A percentile compares a stretch with the other conserved stretches of the same genome.
These are phyloP conservation scores for Apostichopus japonicus DNA, from an alignment of 35 echinoderm and acorn worm species.

Conservation along the genomic window DNA sequence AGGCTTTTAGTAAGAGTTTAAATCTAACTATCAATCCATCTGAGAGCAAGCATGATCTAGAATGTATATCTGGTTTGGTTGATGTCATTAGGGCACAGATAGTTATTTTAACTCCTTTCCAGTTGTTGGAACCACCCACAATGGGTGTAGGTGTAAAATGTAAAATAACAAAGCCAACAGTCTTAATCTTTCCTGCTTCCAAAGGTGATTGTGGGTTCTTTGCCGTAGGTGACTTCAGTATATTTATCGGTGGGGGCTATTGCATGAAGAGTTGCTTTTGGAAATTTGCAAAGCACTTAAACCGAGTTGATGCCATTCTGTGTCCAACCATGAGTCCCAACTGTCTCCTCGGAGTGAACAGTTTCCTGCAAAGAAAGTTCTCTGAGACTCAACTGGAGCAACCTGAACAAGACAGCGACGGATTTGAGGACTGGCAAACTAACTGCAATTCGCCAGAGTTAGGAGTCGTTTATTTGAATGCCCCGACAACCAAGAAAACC, in stretches of 20 bases:
- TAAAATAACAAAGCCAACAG: constrained; percentile 98
- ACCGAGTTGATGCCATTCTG: constrained; percentile 92
- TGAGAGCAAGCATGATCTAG: constrained; percentile 82
- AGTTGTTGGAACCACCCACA: constrained; percentile 94
- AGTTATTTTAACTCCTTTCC: constrained; percentile 77
- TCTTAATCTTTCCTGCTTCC: constrained; percentile 91
- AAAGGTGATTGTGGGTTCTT: constrained; percentile 99
- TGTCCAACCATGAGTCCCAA: constrained; percentile 86
- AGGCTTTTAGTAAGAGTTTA: constrained; percentile 90
- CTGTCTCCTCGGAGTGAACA: constrained; percentile 87
- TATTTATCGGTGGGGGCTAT: constrained; percentile 97
- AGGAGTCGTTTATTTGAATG: constrained; percentile 94
- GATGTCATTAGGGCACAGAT: constrained; percentile 68
- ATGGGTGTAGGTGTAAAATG: constrained; percentile 98
- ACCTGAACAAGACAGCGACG: constrained; percentile 73
- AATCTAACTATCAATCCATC: constrained; percentile 87
- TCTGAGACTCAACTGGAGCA: constrained; percentile 78
- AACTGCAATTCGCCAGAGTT: constrained; percentile 97
- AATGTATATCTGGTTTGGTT: constrained; percentile 68
- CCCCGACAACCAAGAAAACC: constrained; percentile 78
- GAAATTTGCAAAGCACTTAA: constrained; percentile 99
- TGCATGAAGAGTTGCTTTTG: constrained; percentile 92
- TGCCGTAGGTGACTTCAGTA: constrained; percentile 95
- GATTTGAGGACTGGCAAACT: constrained; percentile 89
- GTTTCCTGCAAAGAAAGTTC: constrained; percentile 88